Evolutionary conservation across 2,888 invertebrate genomes (phyloP).

Genomic region (Drosophila bunnanda): DNA sequence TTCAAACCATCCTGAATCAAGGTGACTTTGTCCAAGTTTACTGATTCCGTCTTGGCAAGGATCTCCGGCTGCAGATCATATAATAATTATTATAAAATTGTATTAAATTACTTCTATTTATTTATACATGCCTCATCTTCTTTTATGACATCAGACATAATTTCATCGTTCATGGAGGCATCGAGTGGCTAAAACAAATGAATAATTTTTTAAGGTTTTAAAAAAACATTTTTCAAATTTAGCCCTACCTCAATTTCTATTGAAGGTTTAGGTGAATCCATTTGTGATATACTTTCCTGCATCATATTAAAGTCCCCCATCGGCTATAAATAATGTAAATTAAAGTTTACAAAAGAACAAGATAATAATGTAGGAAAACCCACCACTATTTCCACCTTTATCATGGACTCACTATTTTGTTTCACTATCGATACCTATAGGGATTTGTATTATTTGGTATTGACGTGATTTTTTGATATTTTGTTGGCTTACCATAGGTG

Average conservation of each 20-base stretch:
- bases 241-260: not conserved
- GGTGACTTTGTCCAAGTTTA: not conserved
- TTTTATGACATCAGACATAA: not conserved
- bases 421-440: not conserved
- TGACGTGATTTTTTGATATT: not conserved
- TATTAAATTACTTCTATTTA: not conserved
- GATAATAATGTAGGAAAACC: not conserved
- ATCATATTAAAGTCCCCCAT: not conserved
- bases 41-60: not conserved
- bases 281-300: not conserved
- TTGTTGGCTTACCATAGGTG: not conserved
- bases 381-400: slow-evolving; percentile 10
- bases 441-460: not conserved
- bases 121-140: not conserved
- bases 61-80: not conserved
- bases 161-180: not conserved
- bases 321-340: not conserved
- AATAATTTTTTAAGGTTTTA: not conserved
- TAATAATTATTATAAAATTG: not conserved
- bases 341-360: not conserved
- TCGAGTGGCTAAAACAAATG: not conserved
- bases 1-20: not conserved
- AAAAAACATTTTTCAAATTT: too few species aligned
- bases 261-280: not conserved
- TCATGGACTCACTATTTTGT: not conserved